These are phyloP conservation scores for Lampris incognitus DNA, from an alignment of 2,113 vertebrate genomes.

Conservation along the genomic window DNA sequence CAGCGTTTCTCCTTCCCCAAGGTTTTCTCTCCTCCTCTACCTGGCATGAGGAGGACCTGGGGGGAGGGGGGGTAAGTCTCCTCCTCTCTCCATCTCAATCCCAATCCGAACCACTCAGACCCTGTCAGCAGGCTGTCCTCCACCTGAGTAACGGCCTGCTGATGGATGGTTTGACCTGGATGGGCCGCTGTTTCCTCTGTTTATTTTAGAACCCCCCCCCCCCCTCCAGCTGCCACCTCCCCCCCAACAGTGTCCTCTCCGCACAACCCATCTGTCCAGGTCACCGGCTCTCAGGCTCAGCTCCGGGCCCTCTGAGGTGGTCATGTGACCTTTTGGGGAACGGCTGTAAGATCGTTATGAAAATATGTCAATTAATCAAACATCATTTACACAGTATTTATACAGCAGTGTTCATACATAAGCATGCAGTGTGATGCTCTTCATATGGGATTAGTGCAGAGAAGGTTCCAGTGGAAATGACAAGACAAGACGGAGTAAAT, in stretches of 20 bases:
- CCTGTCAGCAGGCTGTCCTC: slow-evolving; percentile 79
- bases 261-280: slow-evolving; percentile 44
- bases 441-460: too few relatives aligned
- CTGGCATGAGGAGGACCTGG: slow-evolving; percentile 43
- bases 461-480: too few relatives aligned
- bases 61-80: slow-evolving; percentile 74
- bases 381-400: too few relatives aligned
- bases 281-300: slow-evolving; percentile 44
- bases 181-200: slow-evolving; percentile 73
- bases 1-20: slow-evolving; percentile 61
- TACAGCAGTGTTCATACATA: too few relatives aligned
- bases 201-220: slow-evolving; percentile 64
- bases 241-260: too few relatives aligned
- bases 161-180: slow-evolving; percentile 84
- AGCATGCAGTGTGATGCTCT: too few relatives aligned
- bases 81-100: slow-evolving; percentile 75
- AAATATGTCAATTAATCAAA: too few relatives aligned
- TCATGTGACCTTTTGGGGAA: not conserved
- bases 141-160: slow-evolving; percentile 78
- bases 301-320: slow-evolving; percentile 1
- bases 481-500: too few relatives aligned
- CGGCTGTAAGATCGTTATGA: not conserved
- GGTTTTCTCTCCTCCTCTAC: slow-evolving; percentile 50
- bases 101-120: slow-evolving; percentile 81
- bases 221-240: slow-evolving; percentile 20